Conservation (phyloP, 1,140 invertebrate genomes). For the Drosophila nigromelanica region DNA sequence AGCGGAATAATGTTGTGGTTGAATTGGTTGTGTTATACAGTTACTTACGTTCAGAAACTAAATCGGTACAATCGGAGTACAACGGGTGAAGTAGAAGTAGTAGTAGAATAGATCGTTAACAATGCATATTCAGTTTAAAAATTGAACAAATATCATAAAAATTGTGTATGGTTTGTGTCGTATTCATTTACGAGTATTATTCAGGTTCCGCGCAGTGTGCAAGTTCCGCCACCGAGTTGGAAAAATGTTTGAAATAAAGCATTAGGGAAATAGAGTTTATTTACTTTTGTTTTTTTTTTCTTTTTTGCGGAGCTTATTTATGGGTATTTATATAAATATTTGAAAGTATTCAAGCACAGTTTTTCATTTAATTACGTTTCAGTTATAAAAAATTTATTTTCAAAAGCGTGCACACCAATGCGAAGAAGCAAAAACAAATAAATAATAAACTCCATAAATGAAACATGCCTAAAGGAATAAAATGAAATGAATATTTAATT, state of each 20-base stretch:
- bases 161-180: constrained; percentile 17
- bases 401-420: constrained; percentile 15
- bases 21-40: constrained; percentile 37
- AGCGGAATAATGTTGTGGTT: constrained; percentile 32
- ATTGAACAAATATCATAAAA: constrained; percentile 28
- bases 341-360: constrained; percentile 14
- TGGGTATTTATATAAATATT: constrained; percentile 12
- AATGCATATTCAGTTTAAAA: constrained; percentile 24
- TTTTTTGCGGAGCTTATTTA: constrained; percentile 6
- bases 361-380: too few species aligned
- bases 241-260: constrained; percentile 66
- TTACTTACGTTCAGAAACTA: constrained; percentile 78
- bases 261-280: constrained; percentile 65
- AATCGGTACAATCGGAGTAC: constrained; percentile 45
- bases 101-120: constrained; percentile 35
- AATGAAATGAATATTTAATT: not conserved
- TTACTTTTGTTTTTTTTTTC: constrained; percentile 28
- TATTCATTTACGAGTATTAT: constrained; percentile 28
- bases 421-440: not conserved
- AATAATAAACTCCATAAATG: not conserved
- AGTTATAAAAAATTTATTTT: too few species aligned
- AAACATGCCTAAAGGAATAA: not conserved
- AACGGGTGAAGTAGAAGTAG: constrained; percentile 39
- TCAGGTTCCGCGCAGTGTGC: constrained; percentile 60
- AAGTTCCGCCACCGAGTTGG: constrained; percentile 63